These are phyloP conservation scores for Nasonia giraulti DNA, from an alignment of 1,140 invertebrate species.

Conservation along the genomic window DNA sequence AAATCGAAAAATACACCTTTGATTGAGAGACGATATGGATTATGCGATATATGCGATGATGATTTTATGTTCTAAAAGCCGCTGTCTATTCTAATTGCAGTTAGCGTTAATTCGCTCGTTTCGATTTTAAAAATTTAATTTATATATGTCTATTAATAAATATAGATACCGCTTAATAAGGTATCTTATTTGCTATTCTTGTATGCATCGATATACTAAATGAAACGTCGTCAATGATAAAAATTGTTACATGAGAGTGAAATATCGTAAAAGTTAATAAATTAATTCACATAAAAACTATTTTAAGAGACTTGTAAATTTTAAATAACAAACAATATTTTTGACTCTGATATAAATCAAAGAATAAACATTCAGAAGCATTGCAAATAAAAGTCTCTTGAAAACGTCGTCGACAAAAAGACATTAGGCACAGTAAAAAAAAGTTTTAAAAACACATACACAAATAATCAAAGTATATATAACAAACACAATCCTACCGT, in stretches of 20 bases:
- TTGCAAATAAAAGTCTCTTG: constrained; percentile 3
- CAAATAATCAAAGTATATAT: constrained; percentile 40
- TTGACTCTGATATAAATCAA: too few relatives aligned
- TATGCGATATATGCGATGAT: constrained; percentile 42
- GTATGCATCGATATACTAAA: not conserved
- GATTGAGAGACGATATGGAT: constrained; percentile 33
- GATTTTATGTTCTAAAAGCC: constrained; percentile 2
- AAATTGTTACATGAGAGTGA: constrained; percentile 23
- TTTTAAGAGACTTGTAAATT: constrained; percentile 25
- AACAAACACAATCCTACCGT: constrained; percentile 48
- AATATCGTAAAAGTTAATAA: constrained; percentile 9
- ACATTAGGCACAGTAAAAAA: not conserved
- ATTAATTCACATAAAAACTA: constrained; percentile 35
- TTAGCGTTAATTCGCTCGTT: not conserved
- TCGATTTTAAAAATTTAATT: not conserved
- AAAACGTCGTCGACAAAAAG: not conserved
- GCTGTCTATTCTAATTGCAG: constrained; percentile 2
- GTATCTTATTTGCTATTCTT: not conserved
- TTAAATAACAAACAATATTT: not conserved
- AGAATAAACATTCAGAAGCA: too few relatives aligned
- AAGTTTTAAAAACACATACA: constrained; percentile 6
- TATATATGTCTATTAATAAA: not conserved
- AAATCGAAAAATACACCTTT: not conserved
- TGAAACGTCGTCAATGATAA: not conserved
- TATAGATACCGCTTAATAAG: not conserved